A percentile compares a stretch with the other conserved stretches of the same genome.
Evolutionary conservation across 2,888 invertebrate genomes (phyloP).

Genomic region (Leucania comma): DNA sequence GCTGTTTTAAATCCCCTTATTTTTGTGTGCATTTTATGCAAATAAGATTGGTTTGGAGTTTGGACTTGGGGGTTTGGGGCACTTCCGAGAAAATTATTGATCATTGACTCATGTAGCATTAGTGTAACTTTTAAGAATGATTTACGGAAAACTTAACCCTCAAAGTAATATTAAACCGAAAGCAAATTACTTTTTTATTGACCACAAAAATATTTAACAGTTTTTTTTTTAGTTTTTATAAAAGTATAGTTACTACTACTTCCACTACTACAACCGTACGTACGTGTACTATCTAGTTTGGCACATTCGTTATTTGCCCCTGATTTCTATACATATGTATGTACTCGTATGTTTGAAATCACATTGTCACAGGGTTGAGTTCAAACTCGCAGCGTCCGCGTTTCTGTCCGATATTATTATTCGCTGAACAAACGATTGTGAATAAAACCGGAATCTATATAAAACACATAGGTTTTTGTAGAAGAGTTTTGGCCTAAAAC

Average conservation of each 20-base stretch:
- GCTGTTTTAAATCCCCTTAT: slow-evolving; percentile 49
- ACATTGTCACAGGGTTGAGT: slow-evolving; percentile 33
- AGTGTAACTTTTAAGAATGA: neutral
- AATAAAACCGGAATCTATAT: slow-evolving; percentile 33
- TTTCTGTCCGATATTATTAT: slow-evolving; percentile 45
- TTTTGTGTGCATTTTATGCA: slow-evolving; percentile 37
- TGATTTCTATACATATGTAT: slow-evolving; percentile 20
- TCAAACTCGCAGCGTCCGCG: slow-evolving; percentile 40
- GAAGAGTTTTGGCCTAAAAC: slow-evolving; percentile 33
- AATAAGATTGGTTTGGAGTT: slow-evolving; percentile 14
- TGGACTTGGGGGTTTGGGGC: neutral
- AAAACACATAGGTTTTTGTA: slow-evolving; percentile 38
- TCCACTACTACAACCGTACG: too few relatives aligned
- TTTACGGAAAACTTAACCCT: neutral
- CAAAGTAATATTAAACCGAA: too few relatives aligned
- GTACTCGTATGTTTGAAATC: slow-evolving; percentile 24
- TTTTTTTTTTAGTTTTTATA: neutral
- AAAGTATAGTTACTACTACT: too few relatives aligned
- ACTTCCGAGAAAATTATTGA: neutral
- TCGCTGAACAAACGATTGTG: slow-evolving; percentile 47
- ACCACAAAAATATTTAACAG: neutral
- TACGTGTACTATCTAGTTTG: neutral
- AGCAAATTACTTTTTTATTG: too few relatives aligned
- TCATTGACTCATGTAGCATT: neutral
- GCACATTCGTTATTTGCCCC: slow-evolving; percentile 18